Percentiles rank a stretch among this genome's conserved stretches.
Evolutionary conservation across 2,113 vertebrate genomes (phyloP).

Genomic region (Todiramphus chloris): DNA sequence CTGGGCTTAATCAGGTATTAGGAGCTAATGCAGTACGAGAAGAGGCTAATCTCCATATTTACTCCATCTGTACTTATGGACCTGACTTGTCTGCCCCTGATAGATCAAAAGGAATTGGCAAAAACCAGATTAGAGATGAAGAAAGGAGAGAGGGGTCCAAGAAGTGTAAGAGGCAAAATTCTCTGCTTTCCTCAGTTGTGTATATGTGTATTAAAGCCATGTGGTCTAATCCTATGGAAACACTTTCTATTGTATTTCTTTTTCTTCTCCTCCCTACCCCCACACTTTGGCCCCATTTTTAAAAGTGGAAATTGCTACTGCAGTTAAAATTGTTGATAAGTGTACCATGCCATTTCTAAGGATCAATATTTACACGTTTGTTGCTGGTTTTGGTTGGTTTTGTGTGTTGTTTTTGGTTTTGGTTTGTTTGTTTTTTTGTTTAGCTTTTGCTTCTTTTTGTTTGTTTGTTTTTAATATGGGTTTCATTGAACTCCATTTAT

Average conservation of each 20-base stretch:
- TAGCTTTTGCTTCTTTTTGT: neutral
- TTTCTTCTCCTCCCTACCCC: constrained; percentile 18
- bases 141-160: constrained; percentile 71
- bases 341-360: neutral
- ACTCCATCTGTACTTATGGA: constrained; percentile 92
- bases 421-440: no score
- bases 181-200: constrained; percentile 72
- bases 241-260: constrained; percentile 44
- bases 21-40: constrained; percentile 89
- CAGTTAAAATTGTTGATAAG: constrained; percentile 31
- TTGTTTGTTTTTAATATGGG: neutral
- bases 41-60: constrained; percentile 96
- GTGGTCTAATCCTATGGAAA: constrained; percentile 74
- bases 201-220: constrained; percentile 69
- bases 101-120: constrained; percentile 93
- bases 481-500: neutral
- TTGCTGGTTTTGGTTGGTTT: no score
- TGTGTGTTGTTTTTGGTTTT: no score
- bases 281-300: neutral
- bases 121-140: constrained; percentile 91
- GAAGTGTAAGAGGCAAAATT: constrained; percentile 77
- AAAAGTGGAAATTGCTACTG: constrained; percentile 42
- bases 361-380: neutral
- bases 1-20: constrained; percentile 97
- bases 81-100: constrained; percentile 82